Conservation (phyloP, 2,113 vertebrate species). For the Malurus cyaneus region DNA sequence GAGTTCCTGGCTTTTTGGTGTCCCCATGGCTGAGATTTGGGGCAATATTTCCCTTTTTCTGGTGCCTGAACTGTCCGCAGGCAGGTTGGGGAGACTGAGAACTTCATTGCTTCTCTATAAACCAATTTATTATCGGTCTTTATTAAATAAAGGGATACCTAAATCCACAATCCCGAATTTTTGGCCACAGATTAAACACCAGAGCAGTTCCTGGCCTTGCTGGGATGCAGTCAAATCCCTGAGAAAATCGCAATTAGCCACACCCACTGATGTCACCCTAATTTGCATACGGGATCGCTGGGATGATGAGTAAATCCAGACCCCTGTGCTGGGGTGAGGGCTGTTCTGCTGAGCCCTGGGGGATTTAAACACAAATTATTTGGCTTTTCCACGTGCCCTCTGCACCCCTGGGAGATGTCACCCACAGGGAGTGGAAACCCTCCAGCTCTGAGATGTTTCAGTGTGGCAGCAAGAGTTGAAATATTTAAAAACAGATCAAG, state of each 20-base stretch:
- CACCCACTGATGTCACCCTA: neutral
- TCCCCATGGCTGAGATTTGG: accelerated
- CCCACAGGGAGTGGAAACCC: neutral
- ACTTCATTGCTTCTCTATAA: neutral
- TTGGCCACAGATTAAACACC: neutral
- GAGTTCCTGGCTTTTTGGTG: neutral
- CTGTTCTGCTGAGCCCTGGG: accelerated
- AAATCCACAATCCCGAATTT: neutral
- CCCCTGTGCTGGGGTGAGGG: neutral
- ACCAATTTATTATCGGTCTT: neutral
- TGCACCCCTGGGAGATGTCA: neutral
- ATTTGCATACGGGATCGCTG: neutral
- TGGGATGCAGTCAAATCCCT: neutral
- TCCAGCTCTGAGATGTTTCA: neutral
- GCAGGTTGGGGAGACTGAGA: neutral
- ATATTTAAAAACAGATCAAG: neutral
- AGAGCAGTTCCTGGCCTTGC: neutral
- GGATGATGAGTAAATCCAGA: neutral
- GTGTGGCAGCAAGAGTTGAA: neutral
- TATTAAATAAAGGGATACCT: accelerated
- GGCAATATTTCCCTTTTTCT: neutral
- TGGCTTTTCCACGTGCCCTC: neutral
- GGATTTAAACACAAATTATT: neutral
- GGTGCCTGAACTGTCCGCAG: neutral
- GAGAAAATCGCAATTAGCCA: neutral